phyloP scores from a whole-genome alignment of 2,797 vertebrate genomes.

The Melanotaenia maccullochi region DNA sequence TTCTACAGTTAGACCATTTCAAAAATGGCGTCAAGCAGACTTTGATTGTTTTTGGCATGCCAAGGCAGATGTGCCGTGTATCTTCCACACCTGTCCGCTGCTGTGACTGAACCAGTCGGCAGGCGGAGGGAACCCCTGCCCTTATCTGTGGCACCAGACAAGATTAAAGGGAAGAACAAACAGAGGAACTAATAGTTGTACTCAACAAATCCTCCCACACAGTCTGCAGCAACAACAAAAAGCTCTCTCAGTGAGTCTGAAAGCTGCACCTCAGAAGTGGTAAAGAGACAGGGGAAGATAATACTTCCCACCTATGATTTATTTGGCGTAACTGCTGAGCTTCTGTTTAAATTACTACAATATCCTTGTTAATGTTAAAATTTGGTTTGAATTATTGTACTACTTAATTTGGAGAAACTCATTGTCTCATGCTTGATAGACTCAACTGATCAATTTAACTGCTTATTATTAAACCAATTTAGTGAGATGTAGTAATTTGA shows the following conservation, averaged over 20 bases:
- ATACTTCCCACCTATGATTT: neutral
- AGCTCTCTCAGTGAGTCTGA: slow-evolving; percentile 42
- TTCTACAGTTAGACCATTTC: neutral
- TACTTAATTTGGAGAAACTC: slow-evolving; percentile 5
- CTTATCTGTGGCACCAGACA: slow-evolving; percentile 59
- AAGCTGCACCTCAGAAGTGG: slow-evolving; percentile 10
- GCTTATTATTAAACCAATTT: slow-evolving; percentile 7
- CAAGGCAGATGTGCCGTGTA: slow-evolving; percentile 55
- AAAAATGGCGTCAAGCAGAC: neutral
- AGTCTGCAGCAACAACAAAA: slow-evolving; percentile 73
- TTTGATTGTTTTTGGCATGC: neutral
- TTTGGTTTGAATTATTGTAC: neutral
- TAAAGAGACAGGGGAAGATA: neutral
- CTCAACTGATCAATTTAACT: neutral
- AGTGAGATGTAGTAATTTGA: neutral
- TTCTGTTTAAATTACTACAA: slow-evolving; percentile 13
- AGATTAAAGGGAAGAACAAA: slow-evolving; percentile 79
- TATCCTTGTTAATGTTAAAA: neutral
- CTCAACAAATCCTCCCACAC: slow-evolving; percentile 71
- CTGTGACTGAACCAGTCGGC: slow-evolving; percentile 52
- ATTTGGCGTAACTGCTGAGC: neutral
- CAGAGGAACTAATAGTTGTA: slow-evolving; percentile 52
- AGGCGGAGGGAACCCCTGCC: slow-evolving; percentile 59
- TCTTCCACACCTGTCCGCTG: slow-evolving; percentile 69
- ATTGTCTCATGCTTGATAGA: neutral